phyloP scores from a whole-genome alignment of 1,140 invertebrate species.

The Cydia fagiglandana region DNA sequence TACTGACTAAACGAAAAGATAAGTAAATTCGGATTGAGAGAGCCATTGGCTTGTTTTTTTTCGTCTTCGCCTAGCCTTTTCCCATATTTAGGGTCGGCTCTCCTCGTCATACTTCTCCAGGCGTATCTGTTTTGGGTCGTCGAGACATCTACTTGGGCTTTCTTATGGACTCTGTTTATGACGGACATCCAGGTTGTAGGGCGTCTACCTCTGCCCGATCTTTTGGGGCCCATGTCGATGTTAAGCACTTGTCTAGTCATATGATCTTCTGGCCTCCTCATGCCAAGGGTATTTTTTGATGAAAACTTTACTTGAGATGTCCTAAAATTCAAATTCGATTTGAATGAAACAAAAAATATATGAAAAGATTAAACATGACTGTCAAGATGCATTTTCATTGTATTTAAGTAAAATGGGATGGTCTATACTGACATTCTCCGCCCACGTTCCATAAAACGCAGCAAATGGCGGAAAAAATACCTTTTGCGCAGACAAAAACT shows the following conservation, averaged over 20 bases:
- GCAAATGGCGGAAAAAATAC: neutral
- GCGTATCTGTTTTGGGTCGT: no score
- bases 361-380: neutral
- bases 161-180: no score
- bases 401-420: constrained; percentile 7
- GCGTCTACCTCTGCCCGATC: no score
- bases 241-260: no score
- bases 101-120: no score
- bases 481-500: neutral
- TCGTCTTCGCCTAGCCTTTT: no score
- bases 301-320: neutral
- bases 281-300: neutral
- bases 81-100: no score
- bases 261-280: no score
- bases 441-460: neutral
- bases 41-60: neutral
- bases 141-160: no score
- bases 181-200: no score
- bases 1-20: neutral
- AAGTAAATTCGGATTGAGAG: neutral
- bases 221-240: no score
- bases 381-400: neutral
- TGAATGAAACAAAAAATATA: neutral
- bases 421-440: neutral
- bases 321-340: neutral